These are phyloP conservation scores for Mastomys coucha DNA, from an alignment of 2,113 vertebrate genomes.

Conservation along the genomic window DNA sequence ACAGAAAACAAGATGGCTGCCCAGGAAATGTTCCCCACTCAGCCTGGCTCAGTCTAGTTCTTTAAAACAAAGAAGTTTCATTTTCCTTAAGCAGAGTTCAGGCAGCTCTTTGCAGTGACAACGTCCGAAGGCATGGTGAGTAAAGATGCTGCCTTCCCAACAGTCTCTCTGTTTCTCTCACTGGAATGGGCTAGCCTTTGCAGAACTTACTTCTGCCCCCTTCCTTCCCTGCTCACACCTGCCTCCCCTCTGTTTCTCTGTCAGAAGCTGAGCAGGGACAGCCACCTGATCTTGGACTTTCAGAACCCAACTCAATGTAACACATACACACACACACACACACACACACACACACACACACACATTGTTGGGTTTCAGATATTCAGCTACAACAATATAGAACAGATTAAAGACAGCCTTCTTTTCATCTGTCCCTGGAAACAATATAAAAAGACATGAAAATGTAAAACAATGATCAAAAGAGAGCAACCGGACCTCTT, in stretches of 20 bases:
- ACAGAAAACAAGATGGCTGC: constrained; percentile 22
- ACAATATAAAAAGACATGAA: neutral
- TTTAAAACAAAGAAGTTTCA: constrained; percentile 8
- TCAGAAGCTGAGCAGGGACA: neutral
- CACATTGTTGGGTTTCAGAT: neutral
- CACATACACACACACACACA: too few relatives aligned
- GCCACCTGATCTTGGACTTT: neutral
- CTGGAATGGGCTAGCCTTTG: neutral
- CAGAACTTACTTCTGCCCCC: neutral
- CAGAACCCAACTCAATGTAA: neutral
- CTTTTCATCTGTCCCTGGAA: neutral
- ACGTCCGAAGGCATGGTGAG: neutral
- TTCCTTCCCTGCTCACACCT: neutral
- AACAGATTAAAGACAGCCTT: neutral
- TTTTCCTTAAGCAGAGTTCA: constrained; percentile 12
- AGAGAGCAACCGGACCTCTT: neutral
- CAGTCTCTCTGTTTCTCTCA: neutral
- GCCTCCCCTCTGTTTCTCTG: neutral
- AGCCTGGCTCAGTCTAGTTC: neutral
- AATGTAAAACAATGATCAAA: neutral
- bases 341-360: neutral
- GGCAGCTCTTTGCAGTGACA: neutral
- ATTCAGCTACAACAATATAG: neutral
- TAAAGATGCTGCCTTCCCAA: neutral
- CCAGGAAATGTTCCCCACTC: constrained; percentile 56